Base-by-base conservation (phyloP, 2,888 invertebrate genomes). In the Poecilus cupreus region DNA sequence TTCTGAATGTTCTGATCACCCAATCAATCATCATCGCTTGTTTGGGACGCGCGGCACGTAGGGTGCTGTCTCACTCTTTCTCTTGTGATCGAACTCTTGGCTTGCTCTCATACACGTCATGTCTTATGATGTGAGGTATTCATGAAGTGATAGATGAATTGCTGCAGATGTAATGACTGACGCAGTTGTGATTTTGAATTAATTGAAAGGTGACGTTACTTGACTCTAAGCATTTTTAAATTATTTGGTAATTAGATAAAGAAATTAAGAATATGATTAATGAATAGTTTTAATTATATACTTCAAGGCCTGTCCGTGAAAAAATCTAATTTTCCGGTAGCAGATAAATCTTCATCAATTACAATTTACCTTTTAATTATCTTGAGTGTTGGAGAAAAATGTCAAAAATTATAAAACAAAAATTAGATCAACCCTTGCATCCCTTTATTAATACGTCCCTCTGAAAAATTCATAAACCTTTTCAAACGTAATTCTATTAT, bases 271-370 rank as follows among this genome's bases (percentile, higher is more conserved):
- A 8, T 13, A n/a, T 43, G 43, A 43, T 43, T 43, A 43, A 43
- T 43, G 43, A 43, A 11, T 13, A 43, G 13, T 43, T 13, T 13
- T 43, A 43, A 43, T 13, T 43, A n/a, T 3, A 10, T 11, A 11
- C 13, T 1, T 43, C 43, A 11, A 13, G n/a, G 8, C 32, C 2
- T 43, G n/a, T 43, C 43, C 43, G 43, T 43, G n/a, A 43, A 43
- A 43, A 43, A 43, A 43, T 11, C n/a, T 1, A 39, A 43, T 43
- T 43, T 11, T 32, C 10, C 43, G 43, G 60, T 60, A 26, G 60
- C 60, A 72, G 20, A 72, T 72, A 72, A 39, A 72, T 72, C 72
- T 72, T 72, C 72, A 72, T 72, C 20, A 72, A 72, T 72, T 72
- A 72, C 37, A 43, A 72, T 43, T 72, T 46, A 43, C 72, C 72